phyloP scores from a whole-genome alignment of 1,140 invertebrate species.

The Andricus grossulariae region DNA sequence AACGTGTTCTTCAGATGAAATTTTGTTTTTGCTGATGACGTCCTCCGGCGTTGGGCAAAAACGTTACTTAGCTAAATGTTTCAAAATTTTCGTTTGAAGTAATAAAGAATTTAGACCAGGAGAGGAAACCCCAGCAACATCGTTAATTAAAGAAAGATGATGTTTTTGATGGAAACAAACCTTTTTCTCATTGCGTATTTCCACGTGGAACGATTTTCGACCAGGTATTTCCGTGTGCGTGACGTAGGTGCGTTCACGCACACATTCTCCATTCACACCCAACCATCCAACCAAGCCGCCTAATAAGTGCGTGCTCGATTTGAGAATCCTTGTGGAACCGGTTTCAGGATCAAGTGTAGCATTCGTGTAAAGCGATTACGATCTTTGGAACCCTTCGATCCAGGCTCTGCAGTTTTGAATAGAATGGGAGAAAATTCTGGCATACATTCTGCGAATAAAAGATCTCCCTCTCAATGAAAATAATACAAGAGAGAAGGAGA shows the following conservation, averaged over 20 bases:
- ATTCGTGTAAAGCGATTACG: constrained; percentile 56
- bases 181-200: neutral
- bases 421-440: constrained; percentile 36
- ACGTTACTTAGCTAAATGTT: too few relatives aligned
- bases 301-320: constrained; percentile 57
- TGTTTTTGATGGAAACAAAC: too few relatives aligned
- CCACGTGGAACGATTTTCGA: neutral
- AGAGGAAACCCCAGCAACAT: too few relatives aligned
- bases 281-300: neutral
- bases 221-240: constrained; percentile 1
- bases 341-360: constrained; percentile 54
- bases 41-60: too few relatives aligned
- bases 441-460: neutral
- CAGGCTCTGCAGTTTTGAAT: constrained; percentile 44
- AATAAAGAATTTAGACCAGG: too few relatives aligned
- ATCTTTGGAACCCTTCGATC: constrained; percentile 51
- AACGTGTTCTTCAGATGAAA: too few relatives aligned
- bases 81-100: too few relatives aligned
- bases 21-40: too few relatives aligned
- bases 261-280: constrained; percentile 12
- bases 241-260: constrained; percentile 16
- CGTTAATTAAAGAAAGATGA: too few relatives aligned
- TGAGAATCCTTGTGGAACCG: constrained; percentile 56
- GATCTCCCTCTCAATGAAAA: neutral
- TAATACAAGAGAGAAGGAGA: neutral